Base-by-base conservation (phyloP, 2,888 invertebrate genomes). In the Ecliptopera silaceata region DNA sequence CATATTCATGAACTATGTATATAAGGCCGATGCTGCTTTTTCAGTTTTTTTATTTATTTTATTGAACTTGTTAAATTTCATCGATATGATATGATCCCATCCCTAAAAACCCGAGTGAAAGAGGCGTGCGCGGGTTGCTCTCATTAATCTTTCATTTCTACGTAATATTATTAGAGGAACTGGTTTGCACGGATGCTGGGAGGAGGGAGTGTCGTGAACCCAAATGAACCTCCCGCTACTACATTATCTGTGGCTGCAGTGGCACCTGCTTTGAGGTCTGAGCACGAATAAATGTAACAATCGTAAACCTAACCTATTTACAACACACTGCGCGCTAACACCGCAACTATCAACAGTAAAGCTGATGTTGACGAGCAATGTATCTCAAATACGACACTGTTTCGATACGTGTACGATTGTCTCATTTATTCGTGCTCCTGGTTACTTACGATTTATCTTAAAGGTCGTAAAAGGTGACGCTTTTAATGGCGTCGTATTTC, bases 141-240 rank as follows among this genome's bases (percentile, higher is more conserved):
- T 90, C 90, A 91, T 90, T 90, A 91, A 88, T 91, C 90, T 89
- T 89, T 89, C 88, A 87, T 88, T 89, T 89, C 89, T 89, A 86
- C 89, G 84, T 88, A 88, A 88, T 91, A 88, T 89, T 91, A 90
- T 89, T 90, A 89, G 88, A 89, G 88, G 86, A 88, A 88, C 90
- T 77, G 86, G 90, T 90, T 89, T 86, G 90, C 90, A 84, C 89
- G 90, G 89, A 89, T 89, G 88, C 89, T 85, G 85, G 63, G 65
- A 61, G 53, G 70, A 66, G 72, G 71, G 73, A 69, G 71, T 76
- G 79, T 74, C 76, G 80, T 89, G 90, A 91, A 91, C 90, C 88
- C 87, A 74, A 79, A 80, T 91, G 90, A 90, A 90, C 90, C 79
- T 84, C 17, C 39, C 8, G 26, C 38, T 50, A 20, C 42, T 42